These are phyloP conservation scores for Platichthys stellatus DNA, from an alignment of 2,113 vertebrate genomes.

Conservation along the genomic window DNA sequence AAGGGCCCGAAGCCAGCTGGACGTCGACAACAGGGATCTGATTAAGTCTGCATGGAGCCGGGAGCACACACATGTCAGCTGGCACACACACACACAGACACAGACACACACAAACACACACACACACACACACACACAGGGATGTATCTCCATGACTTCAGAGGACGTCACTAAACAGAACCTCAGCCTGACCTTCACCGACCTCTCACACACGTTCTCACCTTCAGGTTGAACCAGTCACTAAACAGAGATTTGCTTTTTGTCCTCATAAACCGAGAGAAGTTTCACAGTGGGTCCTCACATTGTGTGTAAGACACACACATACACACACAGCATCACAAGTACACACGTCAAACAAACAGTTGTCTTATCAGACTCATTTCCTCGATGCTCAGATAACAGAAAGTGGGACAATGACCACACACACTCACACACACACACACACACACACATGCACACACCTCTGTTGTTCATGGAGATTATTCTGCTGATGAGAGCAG, in stretches of 20 bases:
- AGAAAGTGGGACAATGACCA: background rate
- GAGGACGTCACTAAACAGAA: too few species aligned
- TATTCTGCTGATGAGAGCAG: background rate
- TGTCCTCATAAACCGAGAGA: too few species aligned
- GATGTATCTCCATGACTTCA: too few species aligned
- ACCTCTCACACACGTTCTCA: too few species aligned
- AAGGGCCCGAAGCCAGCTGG: slow-evolving; percentile 30
- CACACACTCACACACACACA: background rate
- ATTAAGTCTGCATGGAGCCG: slow-evolving; percentile 38
- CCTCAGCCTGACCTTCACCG: too few species aligned
- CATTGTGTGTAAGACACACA: too few species aligned
- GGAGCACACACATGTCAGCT: background rate
- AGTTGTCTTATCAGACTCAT: background rate
- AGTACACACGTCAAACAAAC: background rate
- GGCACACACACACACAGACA: background rate
- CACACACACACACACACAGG: too few species aligned
- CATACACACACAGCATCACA: too few species aligned
- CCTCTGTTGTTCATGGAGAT: background rate
- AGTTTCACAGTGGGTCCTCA: too few species aligned
- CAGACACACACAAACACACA: too few species aligned
- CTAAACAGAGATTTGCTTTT: too few species aligned
- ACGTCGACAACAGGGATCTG: slow-evolving; percentile 8
- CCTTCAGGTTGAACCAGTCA: too few species aligned
- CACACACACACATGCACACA: background rate
- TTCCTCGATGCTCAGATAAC: background rate